These are phyloP conservation scores for Emydura subglobosa DNA, from an alignment of 2,113 vertebrate genomes.

Conservation along the genomic window DNA sequence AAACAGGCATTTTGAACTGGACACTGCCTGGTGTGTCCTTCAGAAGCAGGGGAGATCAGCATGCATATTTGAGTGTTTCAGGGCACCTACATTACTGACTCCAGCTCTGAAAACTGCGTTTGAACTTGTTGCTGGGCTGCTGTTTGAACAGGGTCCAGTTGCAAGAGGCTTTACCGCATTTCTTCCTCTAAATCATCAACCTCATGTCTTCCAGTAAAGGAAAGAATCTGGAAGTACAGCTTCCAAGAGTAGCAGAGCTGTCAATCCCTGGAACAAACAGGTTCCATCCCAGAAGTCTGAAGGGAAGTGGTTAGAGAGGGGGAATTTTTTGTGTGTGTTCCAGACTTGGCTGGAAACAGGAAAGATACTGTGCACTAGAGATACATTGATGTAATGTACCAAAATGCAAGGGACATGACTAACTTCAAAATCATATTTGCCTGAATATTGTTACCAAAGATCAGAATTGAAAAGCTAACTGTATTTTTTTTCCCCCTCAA, in stretches of 20 bases:
- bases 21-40: slow-evolving; percentile 2
- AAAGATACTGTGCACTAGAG: not conserved
- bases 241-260: slow-evolving; percentile 63
- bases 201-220: slow-evolving; percentile 62
- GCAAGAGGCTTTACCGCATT: slow-evolving; percentile 58
- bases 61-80: not conserved
- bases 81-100: slow-evolving; percentile 41
- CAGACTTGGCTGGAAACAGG: not conserved
- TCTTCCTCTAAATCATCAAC: slow-evolving; percentile 66
- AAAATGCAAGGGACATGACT: not conserved
- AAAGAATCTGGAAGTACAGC: slow-evolving; percentile 63
- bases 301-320: slow-evolving; percentile 42
- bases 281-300: slow-evolving; percentile 34
- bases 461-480: not conserved
- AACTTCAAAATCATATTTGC: not conserved
- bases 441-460: not conserved
- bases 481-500: not conserved
- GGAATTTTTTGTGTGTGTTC: slow-evolving; percentile 21
- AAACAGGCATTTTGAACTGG: slow-evolving; percentile 46
- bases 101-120: slow-evolving; percentile 28
- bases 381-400: not conserved
- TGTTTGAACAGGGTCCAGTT: slow-evolving; percentile 61
- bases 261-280: not conserved
- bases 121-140: slow-evolving; percentile 53
- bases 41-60: not conserved